These are phyloP conservation scores for Montipora capitata DNA, from an alignment of 92 coral and sea anemone species.

Conservation along the genomic window DNA sequence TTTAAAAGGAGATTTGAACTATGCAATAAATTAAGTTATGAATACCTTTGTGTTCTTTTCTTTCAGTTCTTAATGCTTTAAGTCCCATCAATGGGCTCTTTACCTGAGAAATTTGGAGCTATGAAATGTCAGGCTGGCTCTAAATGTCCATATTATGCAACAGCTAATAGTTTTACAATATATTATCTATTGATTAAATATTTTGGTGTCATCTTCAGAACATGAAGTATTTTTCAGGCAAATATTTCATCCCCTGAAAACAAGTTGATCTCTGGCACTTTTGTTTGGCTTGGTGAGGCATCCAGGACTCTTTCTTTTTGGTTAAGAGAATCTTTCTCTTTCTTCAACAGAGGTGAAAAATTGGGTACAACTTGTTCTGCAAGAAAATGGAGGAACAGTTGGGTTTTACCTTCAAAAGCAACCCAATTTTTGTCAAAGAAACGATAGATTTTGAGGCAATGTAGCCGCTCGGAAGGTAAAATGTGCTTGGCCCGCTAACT, in stretches of 20 bases:
- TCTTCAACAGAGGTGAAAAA: conserved; percentile 56
- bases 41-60: not conserved
- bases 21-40: not conserved
- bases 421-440: too few species aligned
- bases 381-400: not conserved
- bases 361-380: conserved; percentile 77
- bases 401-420: not conserved
- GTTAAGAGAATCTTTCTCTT: not conserved
- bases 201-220: too few species aligned
- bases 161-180: not conserved
- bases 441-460: too few species aligned
- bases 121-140: not conserved
- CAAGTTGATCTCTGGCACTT: conserved; percentile 70
- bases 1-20: not conserved
- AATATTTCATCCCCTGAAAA: conserved; percentile 82
- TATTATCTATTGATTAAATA: not conserved
- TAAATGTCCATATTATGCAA: not conserved
- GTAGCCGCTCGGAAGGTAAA: too few species aligned
- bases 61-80: too few species aligned
- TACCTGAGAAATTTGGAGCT: not conserved
- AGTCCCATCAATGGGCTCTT: too few species aligned
- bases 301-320: conserved; percentile 38
- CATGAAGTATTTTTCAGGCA: conserved; percentile 28
- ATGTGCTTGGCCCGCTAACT: too few species aligned
- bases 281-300: conserved; percentile 23